Evolutionary conservation across 1,140 invertebrate species (phyloP), one percentile per base, ranked within the genome.

Genomic region (Cydia strobilella): DNA sequence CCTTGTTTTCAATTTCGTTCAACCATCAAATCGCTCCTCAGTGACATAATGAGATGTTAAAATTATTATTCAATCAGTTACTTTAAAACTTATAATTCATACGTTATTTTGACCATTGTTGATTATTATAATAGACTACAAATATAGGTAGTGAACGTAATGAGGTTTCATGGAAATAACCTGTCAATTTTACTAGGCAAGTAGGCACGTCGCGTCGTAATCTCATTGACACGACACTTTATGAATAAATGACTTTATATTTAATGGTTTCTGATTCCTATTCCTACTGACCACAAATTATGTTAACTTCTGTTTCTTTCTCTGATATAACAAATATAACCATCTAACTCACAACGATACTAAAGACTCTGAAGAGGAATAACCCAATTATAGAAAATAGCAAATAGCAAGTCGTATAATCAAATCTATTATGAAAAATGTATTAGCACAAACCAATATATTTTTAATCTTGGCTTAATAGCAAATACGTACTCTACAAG

Each of bases 1-100:
- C 90, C 90, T 90, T 90, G 90, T 86, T 92, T 92, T 90, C 88
- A 77, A 83, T 92, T 90, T 92, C 88, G 81, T 90, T 89, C 77
- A 77, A 75, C 72, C 78, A 79, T 76, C 76, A 79, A 78, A 75
- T 66, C 75, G 74, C 75, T 77, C 74, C 76, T 80, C 79, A 83
- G 76, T 90, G 84, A 87, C 82, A 87, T 88, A 86, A 88, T 80
- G 15, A 73, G 51, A 23, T 80, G 79, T 82, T 81, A 81, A 77
- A 79, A 82, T 77, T 76, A 72, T 54, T 0, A 73, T 54, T 20
- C 20, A 59, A 59, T 59, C 18, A 12, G 54, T 59, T 59, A 23
- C 18, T 59, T 18, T n/a, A 3, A 51, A 51, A 51, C 48, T 20
- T 59, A 23, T 59, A 59, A 59, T 59, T 23, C 6, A 59, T 23